These are phyloP conservation scores for Apocrypta bakeri DNA, from an alignment of 1,140 invertebrate genomes.

Conservation along the genomic window DNA sequence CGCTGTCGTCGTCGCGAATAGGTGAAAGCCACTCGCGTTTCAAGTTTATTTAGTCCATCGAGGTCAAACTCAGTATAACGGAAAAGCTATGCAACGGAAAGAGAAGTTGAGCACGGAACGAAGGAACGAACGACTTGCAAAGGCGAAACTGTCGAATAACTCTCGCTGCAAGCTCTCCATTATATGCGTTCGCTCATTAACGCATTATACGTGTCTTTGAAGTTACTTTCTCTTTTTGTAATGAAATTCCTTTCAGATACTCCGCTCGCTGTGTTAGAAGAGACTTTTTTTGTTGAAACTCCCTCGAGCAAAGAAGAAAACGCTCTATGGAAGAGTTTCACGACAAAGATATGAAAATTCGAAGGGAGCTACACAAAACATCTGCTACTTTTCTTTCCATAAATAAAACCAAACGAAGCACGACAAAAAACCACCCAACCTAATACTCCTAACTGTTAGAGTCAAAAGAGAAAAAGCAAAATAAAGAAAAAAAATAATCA, in stretches of 20 bases:
- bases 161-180: neutral
- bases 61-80: slow-evolving; percentile 29
- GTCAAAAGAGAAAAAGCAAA: neutral
- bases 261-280: neutral
- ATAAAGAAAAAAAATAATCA: neutral
- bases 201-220: neutral
- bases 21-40: neutral
- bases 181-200: slow-evolving; percentile 32
- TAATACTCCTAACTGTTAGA: neutral
- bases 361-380: neutral
- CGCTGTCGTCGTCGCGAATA: neutral
- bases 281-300: neutral
- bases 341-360: no score
- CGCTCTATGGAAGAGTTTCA: no score
- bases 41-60: slow-evolving; percentile 37
- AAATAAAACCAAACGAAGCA: no score
- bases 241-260: neutral
- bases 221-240: neutral
- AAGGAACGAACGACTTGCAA: slow-evolving; percentile 16
- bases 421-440: neutral
- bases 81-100: neutral
- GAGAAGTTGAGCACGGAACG: slow-evolving; percentile 7
- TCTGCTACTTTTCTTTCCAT: neutral
- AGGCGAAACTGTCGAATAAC: slow-evolving; percentile 25
- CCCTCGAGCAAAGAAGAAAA: neutral